Conservation (phyloP, 2,797 vertebrate species). For the Siniperca undulata region DNA sequence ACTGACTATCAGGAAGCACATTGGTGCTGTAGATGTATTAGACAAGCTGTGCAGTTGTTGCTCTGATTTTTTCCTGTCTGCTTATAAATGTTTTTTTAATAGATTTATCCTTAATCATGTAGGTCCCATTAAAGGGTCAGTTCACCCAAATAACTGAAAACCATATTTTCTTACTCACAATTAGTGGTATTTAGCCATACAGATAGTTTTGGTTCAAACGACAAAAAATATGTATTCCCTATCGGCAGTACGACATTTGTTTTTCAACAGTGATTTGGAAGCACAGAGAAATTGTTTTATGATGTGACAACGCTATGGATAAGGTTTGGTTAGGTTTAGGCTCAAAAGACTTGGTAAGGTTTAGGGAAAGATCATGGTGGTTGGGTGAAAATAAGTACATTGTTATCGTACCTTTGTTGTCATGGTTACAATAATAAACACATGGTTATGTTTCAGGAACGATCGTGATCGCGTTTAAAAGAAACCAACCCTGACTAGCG, state of each 20-base stretch:
- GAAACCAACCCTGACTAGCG: too few species aligned
- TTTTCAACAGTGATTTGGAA: too few species aligned
- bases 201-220: neutral
- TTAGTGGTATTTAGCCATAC: neutral
- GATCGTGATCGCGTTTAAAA: too few species aligned
- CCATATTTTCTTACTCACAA: neutral
- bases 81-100: neutral
- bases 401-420: neutral
- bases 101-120: neutral
- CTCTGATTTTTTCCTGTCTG: neutral
- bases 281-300: too few species aligned
- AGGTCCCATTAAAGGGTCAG: neutral
- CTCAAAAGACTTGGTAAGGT: too few species aligned
- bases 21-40: neutral
- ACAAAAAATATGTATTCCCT: neutral
- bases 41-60: neutral
- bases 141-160: neutral
- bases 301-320: too few species aligned
- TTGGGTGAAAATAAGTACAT: neutral
- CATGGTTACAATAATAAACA: neutral
- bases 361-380: too few species aligned
- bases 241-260: neutral
- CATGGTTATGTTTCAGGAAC: neutral
- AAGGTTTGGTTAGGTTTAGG: neutral
- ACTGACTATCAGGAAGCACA: slow-evolving; percentile 9